A percentile compares a stretch with the other conserved stretches of the same genome.
These are phyloP conservation scores for Benthosema pterotum DNA, from an alignment of 2,797 vertebrate genomes.

Conservation along the genomic window DNA sequence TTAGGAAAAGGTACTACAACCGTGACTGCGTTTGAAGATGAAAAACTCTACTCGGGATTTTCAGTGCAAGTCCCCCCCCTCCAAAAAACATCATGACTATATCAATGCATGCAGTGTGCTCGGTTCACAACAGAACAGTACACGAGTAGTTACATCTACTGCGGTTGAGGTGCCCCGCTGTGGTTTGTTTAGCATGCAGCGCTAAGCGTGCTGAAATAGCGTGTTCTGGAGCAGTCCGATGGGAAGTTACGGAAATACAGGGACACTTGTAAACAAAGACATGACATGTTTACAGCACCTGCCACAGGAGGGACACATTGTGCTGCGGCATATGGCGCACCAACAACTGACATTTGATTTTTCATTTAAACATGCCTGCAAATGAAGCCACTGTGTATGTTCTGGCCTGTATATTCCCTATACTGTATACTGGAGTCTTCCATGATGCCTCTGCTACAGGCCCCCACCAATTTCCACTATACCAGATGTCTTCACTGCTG, in stretches of 20 bases:
- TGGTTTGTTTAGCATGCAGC: constrained; percentile 39
- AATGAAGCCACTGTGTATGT: too few species aligned
- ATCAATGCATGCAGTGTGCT: constrained; percentile 38
- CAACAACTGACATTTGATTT: constrained; percentile 30
- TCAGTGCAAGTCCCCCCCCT: constrained; percentile 37
- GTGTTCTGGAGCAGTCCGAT: constrained; percentile 36
- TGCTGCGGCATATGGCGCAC: constrained; percentile 20
- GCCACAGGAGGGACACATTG: constrained; percentile 42
- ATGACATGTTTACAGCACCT: constrained; percentile 48
- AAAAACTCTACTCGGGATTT: constrained; percentile 57
- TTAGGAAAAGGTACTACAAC: constrained; percentile 62
- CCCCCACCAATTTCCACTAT: too few species aligned
- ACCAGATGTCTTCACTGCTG: too few species aligned
- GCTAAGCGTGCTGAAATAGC: constrained; percentile 45
- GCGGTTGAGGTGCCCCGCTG: constrained; percentile 45
- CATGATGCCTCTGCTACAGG: too few species aligned
- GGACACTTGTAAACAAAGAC: constrained; percentile 64
- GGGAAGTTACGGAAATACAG: constrained; percentile 52
- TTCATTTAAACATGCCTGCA: constrained; percentile 16
- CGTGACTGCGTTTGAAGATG: constrained; percentile 63
- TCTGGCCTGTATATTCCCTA: too few species aligned
- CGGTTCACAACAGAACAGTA: constrained; percentile 49
- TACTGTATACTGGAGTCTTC: too few species aligned
- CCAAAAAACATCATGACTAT: constrained; percentile 35
- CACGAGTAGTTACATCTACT: constrained; percentile 41